Base-by-base conservation (phyloP, 92 coral and sea anemone species). In the Bergia sp. region DNA sequence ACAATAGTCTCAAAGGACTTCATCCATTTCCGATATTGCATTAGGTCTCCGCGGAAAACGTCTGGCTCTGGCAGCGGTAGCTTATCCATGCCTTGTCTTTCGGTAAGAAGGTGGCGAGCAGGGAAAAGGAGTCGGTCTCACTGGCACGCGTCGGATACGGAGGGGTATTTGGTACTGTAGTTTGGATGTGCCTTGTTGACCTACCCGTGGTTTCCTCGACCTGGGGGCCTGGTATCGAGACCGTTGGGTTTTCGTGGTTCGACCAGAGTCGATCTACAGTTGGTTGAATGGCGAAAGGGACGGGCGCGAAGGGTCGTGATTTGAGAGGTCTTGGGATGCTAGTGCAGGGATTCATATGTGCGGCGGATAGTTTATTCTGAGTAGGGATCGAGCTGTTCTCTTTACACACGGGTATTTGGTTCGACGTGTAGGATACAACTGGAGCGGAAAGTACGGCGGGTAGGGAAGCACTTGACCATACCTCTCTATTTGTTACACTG, bases 1-100 rank as follows among this genome's bases (percentile, higher is more conserved):
- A 89, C 81, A 7, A 89, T 57, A 12, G 76, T 75, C 16, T 89
- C 88, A 64, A 89, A 89, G 11, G 90, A 78, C 23, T 78, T 88
- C 21, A 78, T 8, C 90, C 86, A 88, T 71, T 36, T 79, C 49
- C 80, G 90, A 65, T 65, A 88, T 21, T 78, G 85, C 75, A 77
- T 69, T 8, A 64, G 58, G 61, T 79, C 85, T 9, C 91, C 88
- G 3, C 77, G 57, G 74, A 88, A 89, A n/a, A 81, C 79, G 20
- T 66, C 37, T 18, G 88, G 83, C 13, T 58, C 66, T 13, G 88
- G 88, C 57, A 65, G 76, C 58, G 88, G 91, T 58, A 89, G 77
- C 49, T 58, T 41, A n/a, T 80, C 79, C 5, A 81, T 83, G 69
- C 29, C 37, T 20, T 67, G 23, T 41, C 85, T 81, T 61, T 81